These are phyloP conservation scores for Manacus vitellinus DNA, from an alignment of 2,113 vertebrate species.

Conservation along the genomic window DNA sequence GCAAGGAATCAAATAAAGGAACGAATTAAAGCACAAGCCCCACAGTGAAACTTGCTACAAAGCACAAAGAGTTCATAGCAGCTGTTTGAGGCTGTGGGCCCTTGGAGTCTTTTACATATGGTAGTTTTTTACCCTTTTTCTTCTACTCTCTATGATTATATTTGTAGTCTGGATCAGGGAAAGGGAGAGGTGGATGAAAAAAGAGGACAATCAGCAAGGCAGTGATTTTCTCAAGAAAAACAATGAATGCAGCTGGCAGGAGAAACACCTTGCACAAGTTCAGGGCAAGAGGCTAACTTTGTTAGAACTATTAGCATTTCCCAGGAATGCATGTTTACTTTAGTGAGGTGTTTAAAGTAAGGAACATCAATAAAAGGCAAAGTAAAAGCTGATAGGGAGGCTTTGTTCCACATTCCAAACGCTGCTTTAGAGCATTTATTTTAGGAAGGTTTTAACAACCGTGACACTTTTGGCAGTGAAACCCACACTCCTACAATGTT, in stretches of 20 bases:
- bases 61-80: neutral
- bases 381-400: neutral
- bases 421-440: neutral
- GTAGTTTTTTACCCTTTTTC: neutral
- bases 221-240: slow-evolving; percentile 3
- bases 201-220: neutral
- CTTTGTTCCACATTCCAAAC: neutral
- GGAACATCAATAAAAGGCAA: neutral
- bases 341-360: neutral
- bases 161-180: neutral
- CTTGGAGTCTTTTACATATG: neutral
- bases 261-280: slow-evolving; percentile 4
- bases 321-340: neutral
- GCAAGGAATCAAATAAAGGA: slow-evolving; percentile 42
- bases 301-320: slow-evolving; percentile 2
- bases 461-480: neutral
- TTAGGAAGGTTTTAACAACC: neutral
- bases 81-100: neutral
- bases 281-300: slow-evolving; percentile 20
- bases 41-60: neutral
- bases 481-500: neutral
- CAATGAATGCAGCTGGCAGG: neutral
- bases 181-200: neutral
- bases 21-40: neutral
- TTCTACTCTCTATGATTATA: neutral